Conservation (phyloP, 2,113 vertebrate species). For the Dicerorhinus sumatrensis region DNA sequence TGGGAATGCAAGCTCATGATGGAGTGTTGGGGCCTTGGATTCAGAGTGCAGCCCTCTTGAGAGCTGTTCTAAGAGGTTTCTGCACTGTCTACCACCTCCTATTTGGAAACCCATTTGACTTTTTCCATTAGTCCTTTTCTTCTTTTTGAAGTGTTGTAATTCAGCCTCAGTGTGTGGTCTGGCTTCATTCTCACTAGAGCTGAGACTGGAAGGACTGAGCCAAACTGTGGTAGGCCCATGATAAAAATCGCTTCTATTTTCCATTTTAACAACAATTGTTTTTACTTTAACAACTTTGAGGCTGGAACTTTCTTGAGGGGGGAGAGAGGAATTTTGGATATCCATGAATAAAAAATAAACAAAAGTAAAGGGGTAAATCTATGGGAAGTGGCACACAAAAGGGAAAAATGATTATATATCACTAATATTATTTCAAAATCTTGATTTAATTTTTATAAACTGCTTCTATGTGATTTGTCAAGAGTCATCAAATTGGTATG, state of each 20-base stretch:
- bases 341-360: neutral
- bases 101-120: slow-evolving; percentile 81
- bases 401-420: slow-evolving; percentile 25
- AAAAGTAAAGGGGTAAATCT: slow-evolving; percentile 6
- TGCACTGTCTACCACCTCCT: slow-evolving; percentile 67
- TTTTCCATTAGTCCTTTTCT: slow-evolving; percentile 75
- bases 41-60: neutral
- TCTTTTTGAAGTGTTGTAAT: slow-evolving; percentile 81
- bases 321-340: neutral
- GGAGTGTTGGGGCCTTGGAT: neutral
- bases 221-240: slow-evolving; percentile 88
- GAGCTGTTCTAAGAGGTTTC: slow-evolving; percentile 21
- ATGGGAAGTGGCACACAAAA: neutral
- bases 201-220: slow-evolving; percentile 84
- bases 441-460: slow-evolving; percentile 46
- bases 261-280: slow-evolving; percentile 87
- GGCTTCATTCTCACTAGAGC: slow-evolving; percentile 82
- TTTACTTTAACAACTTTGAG: slow-evolving; percentile 82
- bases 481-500: slow-evolving; percentile 54
- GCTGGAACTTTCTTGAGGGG: slow-evolving; percentile 61
- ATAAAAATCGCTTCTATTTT: slow-evolving; percentile 85
- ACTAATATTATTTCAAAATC: neutral
- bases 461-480: slow-evolving; percentile 54
- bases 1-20: neutral
- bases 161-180: slow-evolving; percentile 88